Percentiles rank a stretch among this genome's conserved stretches.
Conservation (phyloP, 1,140 invertebrate genomes). For the Drosophila punjabiensis region DNA sequence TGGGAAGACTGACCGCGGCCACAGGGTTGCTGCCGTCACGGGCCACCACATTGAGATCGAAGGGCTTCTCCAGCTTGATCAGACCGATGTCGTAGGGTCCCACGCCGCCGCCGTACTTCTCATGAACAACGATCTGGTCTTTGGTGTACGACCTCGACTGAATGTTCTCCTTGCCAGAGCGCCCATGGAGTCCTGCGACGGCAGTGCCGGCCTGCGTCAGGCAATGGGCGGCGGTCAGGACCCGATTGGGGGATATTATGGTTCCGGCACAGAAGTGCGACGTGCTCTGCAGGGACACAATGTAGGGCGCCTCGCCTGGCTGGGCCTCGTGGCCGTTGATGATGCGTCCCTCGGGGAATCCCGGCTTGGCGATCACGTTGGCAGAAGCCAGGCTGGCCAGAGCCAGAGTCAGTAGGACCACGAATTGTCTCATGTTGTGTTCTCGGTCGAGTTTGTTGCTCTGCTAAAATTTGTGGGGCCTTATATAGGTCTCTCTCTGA, state of each 20-base stretch:
- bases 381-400: conserved; percentile 55
- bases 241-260: conserved; percentile 9
- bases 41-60: conserved; percentile 85
- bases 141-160: conserved; percentile 42
- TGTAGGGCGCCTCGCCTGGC: conserved; percentile 73
- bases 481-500: conserved; percentile 57
- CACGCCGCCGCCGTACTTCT: conserved; percentile 86
- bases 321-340: conserved; percentile 76
- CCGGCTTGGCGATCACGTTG: conserved; percentile 45
- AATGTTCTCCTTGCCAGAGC: conserved; percentile 62
- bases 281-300: conserved; percentile 64
- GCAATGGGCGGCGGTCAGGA: conserved; percentile 79
- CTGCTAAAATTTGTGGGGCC: background rate
- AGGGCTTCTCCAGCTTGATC: conserved; percentile 86
- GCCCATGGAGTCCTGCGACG: conserved; percentile 78
- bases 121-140: conserved; percentile 83
- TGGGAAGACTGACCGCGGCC: conserved; percentile 85
- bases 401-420: conserved; percentile 59
- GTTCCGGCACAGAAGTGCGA: conserved; percentile 70
- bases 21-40: conserved; percentile 85
- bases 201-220: conserved; percentile 39
- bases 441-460: conserved; percentile 30
- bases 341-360: conserved; percentile 80
- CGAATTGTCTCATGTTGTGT: conserved; percentile 68
- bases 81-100: conserved; percentile 89